Percentiles rank a stretch among this genome's conserved stretches.
Conservation (phyloP, 2,888 invertebrate genomes). For the Strigamia maritima region DNA sequence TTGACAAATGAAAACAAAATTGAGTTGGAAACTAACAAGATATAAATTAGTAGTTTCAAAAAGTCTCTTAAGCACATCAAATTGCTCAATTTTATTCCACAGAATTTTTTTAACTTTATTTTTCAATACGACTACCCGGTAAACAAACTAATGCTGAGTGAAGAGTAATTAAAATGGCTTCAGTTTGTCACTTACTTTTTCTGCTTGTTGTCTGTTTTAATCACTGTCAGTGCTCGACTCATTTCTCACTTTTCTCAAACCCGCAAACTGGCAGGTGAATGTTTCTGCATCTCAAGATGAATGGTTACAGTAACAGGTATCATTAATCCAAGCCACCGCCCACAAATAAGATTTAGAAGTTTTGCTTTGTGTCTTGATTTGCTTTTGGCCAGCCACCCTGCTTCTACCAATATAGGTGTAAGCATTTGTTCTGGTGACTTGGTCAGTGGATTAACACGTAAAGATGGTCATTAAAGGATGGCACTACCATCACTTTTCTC, state of each 20-base stretch:
- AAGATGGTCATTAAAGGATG: neutral
- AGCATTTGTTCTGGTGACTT: conserved; percentile 5
- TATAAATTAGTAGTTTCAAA: no score
- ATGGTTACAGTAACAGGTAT: neutral
- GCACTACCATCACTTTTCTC: neutral
- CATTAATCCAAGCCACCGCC: neutral
- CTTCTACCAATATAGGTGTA: conserved; percentile 9
- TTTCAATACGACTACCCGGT: no score
- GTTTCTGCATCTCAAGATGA: neutral
- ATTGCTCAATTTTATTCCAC: no score
- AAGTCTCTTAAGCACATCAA: no score
- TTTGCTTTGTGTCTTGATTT: neutral
- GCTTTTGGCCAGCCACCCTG: neutral
- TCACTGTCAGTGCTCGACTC: neutral
- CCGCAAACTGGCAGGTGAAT: neutral
- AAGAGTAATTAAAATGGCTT: neutral
- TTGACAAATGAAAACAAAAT: neutral
- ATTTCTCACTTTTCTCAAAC: neutral
- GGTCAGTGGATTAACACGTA: conserved; percentile 4
- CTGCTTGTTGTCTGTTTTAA: neutral
- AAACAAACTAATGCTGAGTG: no score
- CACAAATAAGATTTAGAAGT: conserved; percentile 15
- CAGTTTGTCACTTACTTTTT: neutral
- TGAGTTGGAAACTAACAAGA: no score
- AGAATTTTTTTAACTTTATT: no score